Base-by-base conservation (phyloP, 2,888 invertebrate genomes). In the Scaeva pyrastri region DNA sequence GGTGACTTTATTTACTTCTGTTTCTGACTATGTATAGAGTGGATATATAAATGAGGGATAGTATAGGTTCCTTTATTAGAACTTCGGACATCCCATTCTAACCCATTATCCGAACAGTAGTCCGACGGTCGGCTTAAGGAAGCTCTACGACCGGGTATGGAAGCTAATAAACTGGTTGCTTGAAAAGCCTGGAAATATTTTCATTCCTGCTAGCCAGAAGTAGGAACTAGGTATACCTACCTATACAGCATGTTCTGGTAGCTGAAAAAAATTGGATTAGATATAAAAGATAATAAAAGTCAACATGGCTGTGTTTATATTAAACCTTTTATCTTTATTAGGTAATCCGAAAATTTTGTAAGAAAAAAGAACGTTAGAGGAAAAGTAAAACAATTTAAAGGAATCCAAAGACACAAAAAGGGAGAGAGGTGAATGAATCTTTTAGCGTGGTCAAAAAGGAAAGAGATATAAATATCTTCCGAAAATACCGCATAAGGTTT, bases 321-420 rank as follows among this genome's bases (percentile, higher is more conserved):
- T 58, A 39, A 58, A 58, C 36, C 58, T 58, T 58, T 58, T 39
- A 36, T 58, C 58, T 19, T 58, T 58, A 58, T 58, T 58, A 58
- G 12, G 36, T 58, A 19, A 58, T 39, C 16, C 19, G 19, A 39
- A 11, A 2, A 16, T 7, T n/a, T 19, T 11, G 12, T 31, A 31
- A 36, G 2, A 36, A 36, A 58, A 7, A 21, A 7, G 1, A 19
- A 36, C 19, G 5, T 31, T 26, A 11, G 0, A 39, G 12, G 14
- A 1, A 36, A 36, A 2, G 19, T 36, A 19, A 36, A 1, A 11
- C 8, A 39, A 39, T 39, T 10, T 11, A 19, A 50, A 0, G 12
- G 11, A 50, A 50, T 11, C 2, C 10, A 48, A 48, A 19, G 19
- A 19, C 45, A 16, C 2, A 39, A 39, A 39, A 7, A 39, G 12